A percentile compares a stretch with the other conserved stretches of the same genome.
These are phyloP conservation scores for Lamprotornis superbus DNA, from an alignment of 2,113 vertebrate species.

Conservation along the genomic window DNA sequence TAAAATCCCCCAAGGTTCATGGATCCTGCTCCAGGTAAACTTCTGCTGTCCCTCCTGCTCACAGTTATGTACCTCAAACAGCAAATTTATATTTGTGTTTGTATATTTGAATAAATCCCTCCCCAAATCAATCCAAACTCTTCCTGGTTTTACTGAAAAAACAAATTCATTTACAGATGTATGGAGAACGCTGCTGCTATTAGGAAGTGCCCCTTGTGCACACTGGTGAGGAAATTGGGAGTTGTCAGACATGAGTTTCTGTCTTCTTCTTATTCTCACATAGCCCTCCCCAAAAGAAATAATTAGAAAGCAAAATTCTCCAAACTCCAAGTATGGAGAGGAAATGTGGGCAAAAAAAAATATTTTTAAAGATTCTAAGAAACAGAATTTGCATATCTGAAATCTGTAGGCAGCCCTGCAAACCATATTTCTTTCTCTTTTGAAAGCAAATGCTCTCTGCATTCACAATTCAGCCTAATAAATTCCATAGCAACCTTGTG, in stretches of 20 bases:
- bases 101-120: neutral
- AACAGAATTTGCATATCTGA: neutral
- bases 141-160: neutral
- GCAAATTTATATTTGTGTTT: neutral
- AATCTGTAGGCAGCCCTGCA: neutral
- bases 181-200: neutral
- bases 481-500: neutral
- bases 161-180: neutral
- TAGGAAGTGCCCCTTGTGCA: neutral
- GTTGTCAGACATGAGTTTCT: neutral
- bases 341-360: neutral
- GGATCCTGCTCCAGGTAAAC: neutral
- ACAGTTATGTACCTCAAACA: neutral
- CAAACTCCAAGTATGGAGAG: neutral
- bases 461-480: neutral
- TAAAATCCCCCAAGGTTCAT: neutral
- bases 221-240: neutral
- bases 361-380: neutral
- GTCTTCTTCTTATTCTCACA: neutral
- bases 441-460: neutral
- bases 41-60: neutral
- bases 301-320: neutral
- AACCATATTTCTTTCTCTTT: neutral
- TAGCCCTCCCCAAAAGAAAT: neutral
- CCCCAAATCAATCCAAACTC: neutral